These are phyloP conservation scores for Allophyes oxyacanthae DNA, from an alignment of 2,888 invertebrate species.

Conservation along the genomic window DNA sequence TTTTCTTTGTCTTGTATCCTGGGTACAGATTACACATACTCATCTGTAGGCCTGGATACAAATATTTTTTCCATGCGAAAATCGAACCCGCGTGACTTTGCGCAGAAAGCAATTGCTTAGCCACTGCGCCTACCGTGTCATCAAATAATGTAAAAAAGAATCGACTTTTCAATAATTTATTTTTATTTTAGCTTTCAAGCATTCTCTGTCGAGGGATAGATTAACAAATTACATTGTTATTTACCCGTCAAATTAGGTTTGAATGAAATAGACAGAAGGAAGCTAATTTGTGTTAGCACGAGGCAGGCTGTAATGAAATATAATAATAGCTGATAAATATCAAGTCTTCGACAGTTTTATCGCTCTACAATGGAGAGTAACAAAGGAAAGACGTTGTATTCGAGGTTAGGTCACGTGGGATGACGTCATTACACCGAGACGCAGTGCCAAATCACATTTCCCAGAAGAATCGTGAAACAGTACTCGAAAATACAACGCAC, in stretches of 20 bases:
- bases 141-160: no score
- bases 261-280: constrained; percentile 28
- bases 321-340: constrained; percentile 21
- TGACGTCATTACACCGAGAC: constrained; percentile 32
- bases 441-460: constrained; percentile 29
- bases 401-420: constrained; percentile 22
- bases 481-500: constrained; percentile 1
- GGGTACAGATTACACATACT: no score
- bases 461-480: constrained; percentile 21
- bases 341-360: constrained; percentile 14
- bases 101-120: no score
- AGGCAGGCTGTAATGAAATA: constrained; percentile 16
- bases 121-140: no score
- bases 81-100: no score
- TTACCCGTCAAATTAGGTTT: constrained; percentile 15
- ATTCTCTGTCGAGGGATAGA: constrained; percentile 1
- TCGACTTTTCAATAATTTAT: no score
- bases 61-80: no score
- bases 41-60: no score
- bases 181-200: neutral
- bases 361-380: constrained; percentile 5
- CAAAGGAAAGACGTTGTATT: constrained; percentile 10
- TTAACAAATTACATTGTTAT: constrained; percentile 18
- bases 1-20: no score
- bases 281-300: constrained; percentile 22